phyloP scores from a whole-genome alignment of 2,797 vertebrate genomes.

The Heliangelus exortis region DNA sequence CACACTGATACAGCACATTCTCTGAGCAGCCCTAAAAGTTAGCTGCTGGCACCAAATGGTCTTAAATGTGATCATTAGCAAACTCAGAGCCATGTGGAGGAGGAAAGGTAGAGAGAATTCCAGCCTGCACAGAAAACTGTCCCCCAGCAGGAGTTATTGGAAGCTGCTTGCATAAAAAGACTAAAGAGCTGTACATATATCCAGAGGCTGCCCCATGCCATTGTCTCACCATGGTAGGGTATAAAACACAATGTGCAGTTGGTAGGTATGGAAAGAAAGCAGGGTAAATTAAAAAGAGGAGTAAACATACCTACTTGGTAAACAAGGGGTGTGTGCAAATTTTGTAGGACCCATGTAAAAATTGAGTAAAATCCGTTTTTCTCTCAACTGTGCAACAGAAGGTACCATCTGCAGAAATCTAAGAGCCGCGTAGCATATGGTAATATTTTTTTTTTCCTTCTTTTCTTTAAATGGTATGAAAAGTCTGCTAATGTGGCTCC shows the following conservation, averaged over 20 bases:
- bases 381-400: conserved; percentile 9
- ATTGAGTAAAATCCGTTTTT: neutral
- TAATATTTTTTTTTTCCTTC: neutral
- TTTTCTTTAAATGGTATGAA: neutral
- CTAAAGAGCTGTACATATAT: rapidly evolving
- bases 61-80: conserved; percentile 19
- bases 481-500: neutral
- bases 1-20: neutral
- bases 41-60: conserved; percentile 48
- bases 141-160: neutral
- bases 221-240: neutral
- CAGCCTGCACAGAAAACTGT: neutral
- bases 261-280: neutral
- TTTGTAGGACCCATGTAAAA: neutral
- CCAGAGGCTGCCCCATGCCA: neutral
- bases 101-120: conserved; percentile 24
- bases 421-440: conserved; percentile 19
- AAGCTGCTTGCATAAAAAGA: neutral
- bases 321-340: neutral
- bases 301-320: neutral
- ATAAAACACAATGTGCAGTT: neutral
- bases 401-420: conserved; percentile 41
- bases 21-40: conserved; percentile 47
- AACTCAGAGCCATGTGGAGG: neutral
- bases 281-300: neutral